Percentiles rank a stretch among this genome's conserved stretches.
These are phyloP conservation scores for Falcunculus frontatus DNA, from an alignment of 2,113 vertebrate species.

Conservation along the genomic window DNA sequence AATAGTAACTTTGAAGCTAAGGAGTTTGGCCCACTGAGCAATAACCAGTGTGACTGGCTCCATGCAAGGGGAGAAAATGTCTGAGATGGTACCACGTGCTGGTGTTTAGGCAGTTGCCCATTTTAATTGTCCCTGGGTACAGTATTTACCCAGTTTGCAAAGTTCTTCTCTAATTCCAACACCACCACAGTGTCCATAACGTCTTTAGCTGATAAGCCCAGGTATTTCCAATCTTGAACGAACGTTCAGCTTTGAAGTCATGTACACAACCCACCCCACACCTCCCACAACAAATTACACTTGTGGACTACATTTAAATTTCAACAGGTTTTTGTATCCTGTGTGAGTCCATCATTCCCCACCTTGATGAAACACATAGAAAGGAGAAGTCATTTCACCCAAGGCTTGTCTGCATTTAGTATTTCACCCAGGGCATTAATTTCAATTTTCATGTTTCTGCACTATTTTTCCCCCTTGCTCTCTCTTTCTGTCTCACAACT, in stretches of 20 bases:
- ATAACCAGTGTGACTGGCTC: not conserved
- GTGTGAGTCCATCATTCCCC: not conserved
- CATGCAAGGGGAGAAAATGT: not conserved
- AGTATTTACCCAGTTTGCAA: not conserved
- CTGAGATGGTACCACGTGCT: not conserved
- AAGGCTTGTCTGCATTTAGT: slow-evolving; percentile 43
- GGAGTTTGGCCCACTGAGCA: not conserved
- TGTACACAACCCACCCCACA: too few relatives aligned
- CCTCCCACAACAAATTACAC: not conserved
- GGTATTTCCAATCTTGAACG: not conserved
- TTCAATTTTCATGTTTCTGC: slow-evolving; percentile 70
- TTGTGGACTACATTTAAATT: not conserved
- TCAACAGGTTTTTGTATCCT: not conserved
- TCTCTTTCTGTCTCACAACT: not conserved
- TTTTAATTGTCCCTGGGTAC: not conserved
- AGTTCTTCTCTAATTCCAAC: not conserved
- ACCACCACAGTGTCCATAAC: fast-evolving
- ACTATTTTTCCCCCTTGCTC: not conserved
- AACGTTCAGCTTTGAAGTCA: not conserved
- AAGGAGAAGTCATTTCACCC: slow-evolving; percentile 33
- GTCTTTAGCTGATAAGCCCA: not conserved
- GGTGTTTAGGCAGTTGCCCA: fast-evolving
- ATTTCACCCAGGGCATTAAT: slow-evolving; percentile 64
- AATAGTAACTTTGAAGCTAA: not conserved
- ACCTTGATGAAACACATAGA: not conserved